Evolutionary conservation across 1,140 invertebrate genomes (phyloP), one percentile per base, ranked within the genome.

Genomic region (Orchesella cincta): DNA sequence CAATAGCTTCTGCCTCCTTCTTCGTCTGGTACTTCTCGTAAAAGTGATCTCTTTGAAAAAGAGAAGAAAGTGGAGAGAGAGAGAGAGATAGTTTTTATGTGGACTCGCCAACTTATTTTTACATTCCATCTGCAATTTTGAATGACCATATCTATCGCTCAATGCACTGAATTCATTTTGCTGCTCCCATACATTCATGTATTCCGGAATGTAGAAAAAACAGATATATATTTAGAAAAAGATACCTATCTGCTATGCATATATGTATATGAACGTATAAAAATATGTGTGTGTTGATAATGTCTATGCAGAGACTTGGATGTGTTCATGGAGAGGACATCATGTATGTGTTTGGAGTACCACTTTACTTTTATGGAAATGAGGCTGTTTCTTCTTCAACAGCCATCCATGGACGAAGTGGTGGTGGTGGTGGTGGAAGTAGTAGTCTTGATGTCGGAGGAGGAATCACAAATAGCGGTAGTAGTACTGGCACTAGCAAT

Each of bases 251-350:
- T 18, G 18, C 39, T 46, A 46, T 46, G 18, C 39, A 46, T 46
- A 46, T 46, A 46, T 8, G 39, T 46, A 46, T 46, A 46, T 46
- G 18, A 8, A 46, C 18, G 39, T 46, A 46, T 46, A 8, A 8
- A 46, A 8, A 8, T 46, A 46, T 46, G 54, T 57, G 23, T 57
- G 23, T 67, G 8, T 67, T 33, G 29, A 12, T 51, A 51, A 39
- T 57, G 31, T 29, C 16, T 75, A 73, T 82, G 31, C 85, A 83
- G 80, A 76, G 84, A 31, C 76, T 85, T 35, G 88, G 88, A 0
- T 86, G 87, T 57, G 85, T 89, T 26, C 86, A 88, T 73, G 90
- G 89, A 0, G 89, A 90, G 80, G 89, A 90, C 76, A 77, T 67
- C 8, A 12, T 67, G 26, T 67, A 67, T 33, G 31, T 67, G 26